phyloP scores from a whole-genome alignment of 37 sponge, comb jelly and placozoan genomes.

The Dysidea cf. avara region DNA sequence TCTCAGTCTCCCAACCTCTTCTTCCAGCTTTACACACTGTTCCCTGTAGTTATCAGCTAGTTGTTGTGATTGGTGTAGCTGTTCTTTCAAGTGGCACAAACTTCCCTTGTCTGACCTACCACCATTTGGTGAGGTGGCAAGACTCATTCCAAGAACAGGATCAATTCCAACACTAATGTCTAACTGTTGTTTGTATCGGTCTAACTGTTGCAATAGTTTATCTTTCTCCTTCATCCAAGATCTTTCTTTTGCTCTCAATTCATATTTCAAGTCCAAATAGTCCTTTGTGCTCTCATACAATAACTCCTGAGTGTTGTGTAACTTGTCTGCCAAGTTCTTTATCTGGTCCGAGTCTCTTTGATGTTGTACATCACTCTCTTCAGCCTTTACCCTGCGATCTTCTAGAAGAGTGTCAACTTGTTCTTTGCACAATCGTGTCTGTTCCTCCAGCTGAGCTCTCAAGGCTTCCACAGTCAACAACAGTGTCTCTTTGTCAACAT shows the following conservation, averaged over 20 bases:
- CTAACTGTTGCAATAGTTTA: constrained; percentile 76
- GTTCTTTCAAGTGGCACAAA: constrained; percentile 57
- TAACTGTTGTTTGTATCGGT: constrained; percentile 58
- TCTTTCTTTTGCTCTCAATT: constrained; percentile 81
- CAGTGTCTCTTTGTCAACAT: constrained; percentile 57
- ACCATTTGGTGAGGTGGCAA: constrained; percentile 3
- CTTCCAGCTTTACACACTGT: constrained; percentile 90
- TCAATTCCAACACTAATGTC: constrained; percentile 53
- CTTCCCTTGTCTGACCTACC: neutral
- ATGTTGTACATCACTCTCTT: constrained; percentile 69
- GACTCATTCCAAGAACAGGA: constrained; percentile 48
- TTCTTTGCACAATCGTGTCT: constrained; percentile 86
- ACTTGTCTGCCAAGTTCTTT: constrained; percentile 66
- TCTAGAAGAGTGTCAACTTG: constrained; percentile 92
- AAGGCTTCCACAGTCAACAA: constrained; percentile 83
- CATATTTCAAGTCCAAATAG: constrained; percentile 92
- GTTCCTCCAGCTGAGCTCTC: constrained; percentile 92
- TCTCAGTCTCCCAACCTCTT: constrained; percentile 81
- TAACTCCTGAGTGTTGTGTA: constrained; percentile 85
- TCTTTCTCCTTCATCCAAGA: constrained; percentile 91
- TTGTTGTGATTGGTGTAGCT: constrained; percentile 86
- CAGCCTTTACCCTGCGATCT: constrained; percentile 74
- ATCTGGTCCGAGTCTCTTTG: constrained; percentile 76
- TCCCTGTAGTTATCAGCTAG: constrained; percentile 98
- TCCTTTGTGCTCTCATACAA: constrained; percentile 98